A percentile compares a stretch with the other conserved stretches of the same genome.
Conservation (phyloP, 30 jellyfish, hydroid and myxozoan genomes). For the Kudoa iwatai region DNA sequence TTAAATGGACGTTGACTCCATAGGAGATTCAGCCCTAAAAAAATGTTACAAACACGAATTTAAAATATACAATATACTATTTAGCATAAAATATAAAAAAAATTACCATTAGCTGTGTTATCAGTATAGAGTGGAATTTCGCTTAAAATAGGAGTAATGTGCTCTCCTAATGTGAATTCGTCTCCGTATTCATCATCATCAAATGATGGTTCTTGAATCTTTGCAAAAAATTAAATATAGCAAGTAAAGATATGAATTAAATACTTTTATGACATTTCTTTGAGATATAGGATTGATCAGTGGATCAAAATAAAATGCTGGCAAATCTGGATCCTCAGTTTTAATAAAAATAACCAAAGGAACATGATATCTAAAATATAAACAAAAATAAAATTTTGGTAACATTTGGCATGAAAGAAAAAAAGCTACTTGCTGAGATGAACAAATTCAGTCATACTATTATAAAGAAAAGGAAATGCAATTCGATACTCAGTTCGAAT, state of each 20-base stretch:
- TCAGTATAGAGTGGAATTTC: slow-evolving; percentile 77
- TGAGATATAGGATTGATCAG: slow-evolving; percentile 73
- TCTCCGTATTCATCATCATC: slow-evolving; percentile 68
- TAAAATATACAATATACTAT: not conserved
- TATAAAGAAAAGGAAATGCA: slow-evolving; percentile 74
- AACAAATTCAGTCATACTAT: slow-evolving; percentile 53
- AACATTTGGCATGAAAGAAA: not conserved
- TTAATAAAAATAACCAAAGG: slow-evolving; percentile 75
- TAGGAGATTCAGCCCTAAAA: slow-evolving; percentile 29
- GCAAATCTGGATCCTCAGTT: slow-evolving; percentile 87
- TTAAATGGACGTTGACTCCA: slow-evolving; percentile 88
- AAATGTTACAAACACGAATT: not conserved
- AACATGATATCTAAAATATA: slow-evolving; percentile 37
- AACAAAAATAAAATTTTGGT: slow-evolving; percentile 1
- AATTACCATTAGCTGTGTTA: slow-evolving; percentile 64
- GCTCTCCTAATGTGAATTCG: slow-evolving; percentile 56
- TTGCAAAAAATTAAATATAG: not conserved
- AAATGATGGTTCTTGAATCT: slow-evolving; percentile 43
- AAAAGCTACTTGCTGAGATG: slow-evolving; percentile 38
- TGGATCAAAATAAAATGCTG: slow-evolving; percentile 86
- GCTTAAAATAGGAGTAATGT: slow-evolving; percentile 44
- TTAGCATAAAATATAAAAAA: not conserved
- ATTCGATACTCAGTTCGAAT: slow-evolving; percentile 69
- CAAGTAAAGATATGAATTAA: not conserved
- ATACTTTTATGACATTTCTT: slow-evolving; percentile 45